Evolutionary conservation across 2,113 vertebrate genomes (phyloP).

Genomic region (Damaliscus lunatus): DNA sequence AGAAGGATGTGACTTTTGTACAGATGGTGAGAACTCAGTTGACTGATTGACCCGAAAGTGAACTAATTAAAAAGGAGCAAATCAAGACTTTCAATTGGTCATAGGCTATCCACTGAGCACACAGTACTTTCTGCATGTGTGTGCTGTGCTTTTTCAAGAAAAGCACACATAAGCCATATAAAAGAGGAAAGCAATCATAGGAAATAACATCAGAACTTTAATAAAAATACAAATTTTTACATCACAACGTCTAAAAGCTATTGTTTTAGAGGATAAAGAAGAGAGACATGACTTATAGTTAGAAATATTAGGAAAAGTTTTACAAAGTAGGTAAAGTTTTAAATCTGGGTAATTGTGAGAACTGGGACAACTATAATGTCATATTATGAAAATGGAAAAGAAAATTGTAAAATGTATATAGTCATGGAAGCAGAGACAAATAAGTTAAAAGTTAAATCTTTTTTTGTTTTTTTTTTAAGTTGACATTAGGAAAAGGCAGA

Average conservation of each 20-base stretch:
- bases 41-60: neutral
- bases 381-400: neutral
- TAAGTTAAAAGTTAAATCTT: neutral
- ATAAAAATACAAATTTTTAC: neutral
- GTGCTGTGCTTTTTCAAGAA: neutral
- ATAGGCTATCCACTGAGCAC: neutral
- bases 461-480: neutral
- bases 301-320: neutral
- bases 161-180: neutral
- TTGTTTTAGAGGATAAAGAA: neutral
- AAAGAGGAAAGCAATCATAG: neutral
- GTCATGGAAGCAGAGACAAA: neutral
- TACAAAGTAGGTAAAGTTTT: neutral
- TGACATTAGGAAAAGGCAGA: constrained; percentile 4
- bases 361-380: neutral
- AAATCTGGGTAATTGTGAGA: neutral
- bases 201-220: neutral
- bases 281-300: neutral
- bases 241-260: neutral
- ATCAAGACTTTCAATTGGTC: neutral
- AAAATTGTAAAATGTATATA: neutral
- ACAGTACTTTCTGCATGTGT: neutral
- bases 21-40: neutral
- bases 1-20: neutral
- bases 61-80: neutral